These are phyloP conservation scores for Rhadinocentrus ornatus DNA, from an alignment of 2,797 vertebrate genomes.

Conservation along the genomic window DNA sequence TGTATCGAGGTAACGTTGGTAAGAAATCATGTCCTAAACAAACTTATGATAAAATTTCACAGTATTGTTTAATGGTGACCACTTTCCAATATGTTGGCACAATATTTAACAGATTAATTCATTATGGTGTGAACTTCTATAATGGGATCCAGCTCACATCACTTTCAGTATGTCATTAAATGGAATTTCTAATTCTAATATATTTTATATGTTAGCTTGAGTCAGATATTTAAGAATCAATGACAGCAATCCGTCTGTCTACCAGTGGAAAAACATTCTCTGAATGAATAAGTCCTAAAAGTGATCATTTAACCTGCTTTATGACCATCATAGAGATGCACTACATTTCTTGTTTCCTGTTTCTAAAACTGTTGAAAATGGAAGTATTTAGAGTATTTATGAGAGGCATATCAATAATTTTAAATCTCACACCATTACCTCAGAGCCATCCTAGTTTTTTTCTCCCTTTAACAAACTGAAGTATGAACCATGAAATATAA, in stretches of 20 bases:
- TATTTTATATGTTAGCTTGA: constrained; percentile 32
- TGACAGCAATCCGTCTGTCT: constrained; percentile 8
- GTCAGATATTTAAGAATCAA: constrained; percentile 35
- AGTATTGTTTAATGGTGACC: constrained; percentile 11
- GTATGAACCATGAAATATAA: not conserved
- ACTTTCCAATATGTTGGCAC: constrained; percentile 14
- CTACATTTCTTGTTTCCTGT: constrained; percentile 32
- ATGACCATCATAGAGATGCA: constrained; percentile 14
- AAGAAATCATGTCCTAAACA: not conserved
- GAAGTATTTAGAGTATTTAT: not conserved
- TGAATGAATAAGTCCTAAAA: constrained; percentile 12
- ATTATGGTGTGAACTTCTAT: constrained; percentile 30
- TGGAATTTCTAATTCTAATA: constrained; percentile 19
- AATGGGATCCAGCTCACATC: constrained; percentile 13
- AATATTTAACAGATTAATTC: constrained; percentile 23
- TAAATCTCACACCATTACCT: constrained; percentile 30
- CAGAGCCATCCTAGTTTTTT: constrained; percentile 5
- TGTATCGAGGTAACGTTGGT: constrained; percentile 27
- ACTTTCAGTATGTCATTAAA: constrained; percentile 11
- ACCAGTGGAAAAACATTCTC: constrained; percentile 13
- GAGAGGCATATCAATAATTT: not conserved
- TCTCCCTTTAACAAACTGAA: not conserved
- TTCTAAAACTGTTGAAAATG: not conserved
- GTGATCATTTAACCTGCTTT: constrained; percentile 9
- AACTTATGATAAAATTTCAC: not conserved